These are phyloP conservation scores for Caenorhabditis angaria DNA, from an alignment of 2,888 invertebrate genomes.

Conservation along the genomic window DNA sequence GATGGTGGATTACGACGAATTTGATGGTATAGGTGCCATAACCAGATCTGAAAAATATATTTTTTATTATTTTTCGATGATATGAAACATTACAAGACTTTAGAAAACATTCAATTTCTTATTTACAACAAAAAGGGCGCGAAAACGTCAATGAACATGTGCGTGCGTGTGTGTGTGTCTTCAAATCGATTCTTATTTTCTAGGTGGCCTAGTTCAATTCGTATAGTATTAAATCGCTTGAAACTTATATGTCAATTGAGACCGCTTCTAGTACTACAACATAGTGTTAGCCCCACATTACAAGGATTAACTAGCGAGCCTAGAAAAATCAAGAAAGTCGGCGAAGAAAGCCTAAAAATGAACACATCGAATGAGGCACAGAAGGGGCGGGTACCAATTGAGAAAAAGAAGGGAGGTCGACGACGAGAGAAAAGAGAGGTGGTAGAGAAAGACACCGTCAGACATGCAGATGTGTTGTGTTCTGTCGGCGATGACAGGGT, in stretches of 20 bases:
- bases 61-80: too few relatives aligned
- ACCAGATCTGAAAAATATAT: not conserved
- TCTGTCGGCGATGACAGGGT: not conserved
- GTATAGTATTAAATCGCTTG: too few relatives aligned
- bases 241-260: not conserved
- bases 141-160: conserved; percentile 4
- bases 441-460: not conserved
- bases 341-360: not conserved
- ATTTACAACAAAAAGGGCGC: conserved; percentile 1
- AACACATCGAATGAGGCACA: conserved; percentile 2
- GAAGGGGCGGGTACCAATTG: not conserved
- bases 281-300: too few relatives aligned
- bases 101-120: too few relatives aligned
- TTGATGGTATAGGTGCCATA: not conserved
- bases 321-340: not conserved
- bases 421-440: not conserved
- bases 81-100: too few relatives aligned
- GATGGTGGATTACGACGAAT: not conserved
- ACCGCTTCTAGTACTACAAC: too few relatives aligned
- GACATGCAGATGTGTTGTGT: not conserved
- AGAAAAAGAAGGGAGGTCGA: not conserved
- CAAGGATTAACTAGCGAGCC: not conserved
- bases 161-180: not conserved
- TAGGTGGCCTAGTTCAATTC: not conserved
- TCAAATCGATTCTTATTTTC: not conserved